A percentile compares a stretch with the other conserved stretches of the same genome.
phyloP scores from a whole-genome alignment of 2,888 invertebrate genomes.

The Volucella inanis region DNA sequence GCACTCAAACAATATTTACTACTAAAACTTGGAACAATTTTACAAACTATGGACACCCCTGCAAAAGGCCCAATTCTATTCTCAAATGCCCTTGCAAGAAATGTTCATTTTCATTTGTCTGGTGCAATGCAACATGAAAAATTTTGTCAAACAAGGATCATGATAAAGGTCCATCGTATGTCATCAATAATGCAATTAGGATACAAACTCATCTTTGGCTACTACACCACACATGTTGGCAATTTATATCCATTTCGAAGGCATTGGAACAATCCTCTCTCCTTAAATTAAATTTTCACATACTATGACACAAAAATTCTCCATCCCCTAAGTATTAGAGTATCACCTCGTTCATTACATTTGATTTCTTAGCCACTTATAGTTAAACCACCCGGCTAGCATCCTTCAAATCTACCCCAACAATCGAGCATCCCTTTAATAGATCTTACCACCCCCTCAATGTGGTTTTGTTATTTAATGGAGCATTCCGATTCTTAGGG shows the following conservation, averaged over 20 bases:
- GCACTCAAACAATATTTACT: too few relatives aligned
- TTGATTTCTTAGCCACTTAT: neutral
- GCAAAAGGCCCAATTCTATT: too few relatives aligned
- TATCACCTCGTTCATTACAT: constrained; percentile 4
- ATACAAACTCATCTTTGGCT: neutral
- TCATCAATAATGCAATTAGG: neutral
- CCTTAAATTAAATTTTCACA: neutral
- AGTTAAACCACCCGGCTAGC: too few relatives aligned
- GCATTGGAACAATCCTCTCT: neutral
- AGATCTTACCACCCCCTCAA: neutral
- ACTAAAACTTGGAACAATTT: too few relatives aligned
- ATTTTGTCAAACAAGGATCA: neutral
- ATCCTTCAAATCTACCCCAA: too few relatives aligned
- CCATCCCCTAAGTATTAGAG: neutral
- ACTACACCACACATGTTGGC: neutral
- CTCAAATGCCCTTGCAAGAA: too few relatives aligned
- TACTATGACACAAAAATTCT: neutral
- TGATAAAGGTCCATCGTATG: neutral
- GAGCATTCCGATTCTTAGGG: neutral
- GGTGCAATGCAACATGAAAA: too few relatives aligned
- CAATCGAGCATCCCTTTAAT: too few relatives aligned
- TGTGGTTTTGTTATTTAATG: constrained; percentile 19
- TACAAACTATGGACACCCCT: too few relatives aligned
- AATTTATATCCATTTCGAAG: neutral
- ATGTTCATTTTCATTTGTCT: too few relatives aligned